phyloP scores from a whole-genome alignment of 2,797 vertebrate species.

The Columba guinea region DNA sequence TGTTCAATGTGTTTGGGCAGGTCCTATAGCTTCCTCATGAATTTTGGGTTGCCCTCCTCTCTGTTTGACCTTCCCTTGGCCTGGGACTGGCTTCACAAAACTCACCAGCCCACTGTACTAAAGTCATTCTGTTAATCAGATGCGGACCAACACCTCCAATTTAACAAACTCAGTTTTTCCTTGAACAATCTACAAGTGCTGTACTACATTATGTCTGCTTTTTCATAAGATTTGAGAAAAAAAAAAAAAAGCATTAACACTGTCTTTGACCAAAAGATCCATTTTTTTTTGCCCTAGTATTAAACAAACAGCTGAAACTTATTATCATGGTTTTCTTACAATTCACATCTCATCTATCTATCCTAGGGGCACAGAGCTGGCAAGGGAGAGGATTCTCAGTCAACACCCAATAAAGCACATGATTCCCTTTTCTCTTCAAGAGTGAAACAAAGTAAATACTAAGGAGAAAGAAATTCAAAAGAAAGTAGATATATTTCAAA shows the following conservation, averaged over 20 bases:
- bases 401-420: background rate
- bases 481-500: background rate
- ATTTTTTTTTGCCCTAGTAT: slow-evolving; percentile 5
- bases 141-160: background rate
- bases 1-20: background rate
- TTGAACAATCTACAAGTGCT: background rate
- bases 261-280: background rate
- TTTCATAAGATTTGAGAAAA: background rate
- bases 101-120: background rate
- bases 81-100: background rate
- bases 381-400: background rate
- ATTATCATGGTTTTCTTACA: slow-evolving; percentile 22
- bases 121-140: background rate
- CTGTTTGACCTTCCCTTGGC: background rate
- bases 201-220: background rate
- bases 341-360: background rate
- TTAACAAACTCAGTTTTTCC: background rate
- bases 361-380: background rate
- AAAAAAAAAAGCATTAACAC: background rate
- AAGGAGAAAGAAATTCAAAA: background rate
- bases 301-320: slow-evolving; percentile 15
- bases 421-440: background rate
- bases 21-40: background rate
- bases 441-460: background rate
- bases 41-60: background rate